Evolutionary conservation across 2,797 vertebrate species (phyloP).

Genomic region (Cryptoprocta ferox): DNA sequence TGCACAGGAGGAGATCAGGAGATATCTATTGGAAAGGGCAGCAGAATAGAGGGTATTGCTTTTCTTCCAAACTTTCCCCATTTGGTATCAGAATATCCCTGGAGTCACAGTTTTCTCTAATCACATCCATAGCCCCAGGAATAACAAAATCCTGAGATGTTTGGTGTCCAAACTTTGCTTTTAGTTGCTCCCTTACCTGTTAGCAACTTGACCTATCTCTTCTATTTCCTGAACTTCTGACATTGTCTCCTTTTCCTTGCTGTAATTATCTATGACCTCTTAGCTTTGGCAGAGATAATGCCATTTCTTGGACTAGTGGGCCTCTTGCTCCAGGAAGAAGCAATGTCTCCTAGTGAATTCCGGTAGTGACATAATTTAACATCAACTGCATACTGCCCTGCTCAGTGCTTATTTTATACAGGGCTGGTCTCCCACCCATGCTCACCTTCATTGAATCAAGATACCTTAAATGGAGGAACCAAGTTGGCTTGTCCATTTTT

Average conservation of each 20-base stretch:
- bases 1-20: background rate
- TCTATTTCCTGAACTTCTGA: slow-evolving; percentile 8
- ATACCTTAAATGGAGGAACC: background rate
- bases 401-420: background rate
- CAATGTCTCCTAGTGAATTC: background rate
- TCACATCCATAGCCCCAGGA: background rate
- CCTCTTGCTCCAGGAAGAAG: background rate
- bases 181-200: background rate
- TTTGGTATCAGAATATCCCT: background rate
- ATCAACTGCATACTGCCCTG: background rate
- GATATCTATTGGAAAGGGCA: too few species aligned
- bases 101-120: background rate
- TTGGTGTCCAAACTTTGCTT: background rate
- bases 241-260: background rate
- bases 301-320: background rate
- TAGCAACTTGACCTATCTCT: background rate
- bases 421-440: background rate
- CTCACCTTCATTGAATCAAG: background rate
- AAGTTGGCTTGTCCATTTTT: background rate
- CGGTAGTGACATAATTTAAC: background rate
- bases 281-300: background rate
- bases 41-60: background rate
- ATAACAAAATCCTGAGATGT: background rate
- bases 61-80: background rate
- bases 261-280: background rate